Percentiles rank a stretch among this genome's conserved stretches.
Conservation (phyloP, 2,888 invertebrate species). For the Xanthorhoe designata region DNA sequence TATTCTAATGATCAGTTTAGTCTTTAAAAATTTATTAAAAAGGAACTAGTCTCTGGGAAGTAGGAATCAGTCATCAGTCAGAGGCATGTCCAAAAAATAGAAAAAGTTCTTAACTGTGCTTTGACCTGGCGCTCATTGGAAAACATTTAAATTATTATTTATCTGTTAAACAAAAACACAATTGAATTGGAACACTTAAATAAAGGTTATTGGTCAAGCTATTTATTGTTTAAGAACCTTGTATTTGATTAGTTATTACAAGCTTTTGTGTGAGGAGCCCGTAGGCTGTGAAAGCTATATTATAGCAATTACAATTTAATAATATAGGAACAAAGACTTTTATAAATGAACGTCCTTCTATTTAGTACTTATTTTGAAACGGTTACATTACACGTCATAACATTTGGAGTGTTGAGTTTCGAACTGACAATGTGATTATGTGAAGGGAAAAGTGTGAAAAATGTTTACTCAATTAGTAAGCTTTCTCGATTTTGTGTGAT, state of each 20-base stretch:
- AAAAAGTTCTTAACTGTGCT: neutral
- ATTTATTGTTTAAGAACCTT: conserved; percentile 54
- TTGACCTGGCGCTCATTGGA: neutral
- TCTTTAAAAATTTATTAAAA: neutral
- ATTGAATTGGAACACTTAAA: conserved; percentile 35
- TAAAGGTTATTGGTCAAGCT: conserved; percentile 49
- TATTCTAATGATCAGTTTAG: too few relatives aligned
- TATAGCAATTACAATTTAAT: conserved; percentile 43
- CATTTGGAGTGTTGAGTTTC: neutral
- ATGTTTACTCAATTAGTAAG: neutral
- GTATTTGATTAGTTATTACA: conserved; percentile 55
- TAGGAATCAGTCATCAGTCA: neutral
- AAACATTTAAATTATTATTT: neutral
- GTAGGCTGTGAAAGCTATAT: conserved; percentile 56
- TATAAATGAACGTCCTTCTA: conserved; percentile 13
- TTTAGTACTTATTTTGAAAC: neutral
- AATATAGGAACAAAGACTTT: conserved; percentile 20
- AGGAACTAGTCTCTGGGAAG: too few relatives aligned
- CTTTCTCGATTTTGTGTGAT: neutral
- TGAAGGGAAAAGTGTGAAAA: neutral
- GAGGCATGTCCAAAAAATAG: neutral
- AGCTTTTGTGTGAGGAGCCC: conserved; percentile 49
- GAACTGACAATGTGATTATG: neutral
- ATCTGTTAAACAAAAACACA: conserved; percentile 26
- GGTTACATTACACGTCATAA: neutral